Conservation (phyloP, 2,888 invertebrate genomes). For the Ennomos erosarius region DNA sequence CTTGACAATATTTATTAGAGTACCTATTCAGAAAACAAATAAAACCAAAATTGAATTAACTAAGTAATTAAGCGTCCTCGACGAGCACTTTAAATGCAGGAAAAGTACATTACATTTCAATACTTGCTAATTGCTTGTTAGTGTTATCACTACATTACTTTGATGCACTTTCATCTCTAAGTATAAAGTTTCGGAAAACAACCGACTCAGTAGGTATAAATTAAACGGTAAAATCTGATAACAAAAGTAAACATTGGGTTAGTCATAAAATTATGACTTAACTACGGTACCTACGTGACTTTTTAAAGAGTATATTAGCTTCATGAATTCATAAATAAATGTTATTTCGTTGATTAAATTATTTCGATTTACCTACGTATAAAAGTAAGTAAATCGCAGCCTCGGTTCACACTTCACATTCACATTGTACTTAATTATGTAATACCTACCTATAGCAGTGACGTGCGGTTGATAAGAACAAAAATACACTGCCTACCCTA, state of each 20-base stretch:
- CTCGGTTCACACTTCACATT: too few species aligned
- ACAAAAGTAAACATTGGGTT: slow-evolving; percentile 29
- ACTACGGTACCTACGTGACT: slow-evolving; percentile 10
- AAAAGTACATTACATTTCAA: not conserved
- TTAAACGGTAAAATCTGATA: slow-evolving; percentile 21
- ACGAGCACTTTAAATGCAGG: too few species aligned
- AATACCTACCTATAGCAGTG: too few species aligned
- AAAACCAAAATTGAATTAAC: too few species aligned
- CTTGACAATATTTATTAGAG: too few species aligned
- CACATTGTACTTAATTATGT: too few species aligned
- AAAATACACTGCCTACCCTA: too few species aligned
- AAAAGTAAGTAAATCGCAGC: too few species aligned
- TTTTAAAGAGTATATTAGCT: slow-evolving; percentile 11
- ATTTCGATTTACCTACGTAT: not conserved
- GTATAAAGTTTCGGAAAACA: slow-evolving; percentile 15
- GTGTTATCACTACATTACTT: not conserved
- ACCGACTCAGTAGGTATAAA: slow-evolving; percentile 22
- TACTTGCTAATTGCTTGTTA: too few species aligned
- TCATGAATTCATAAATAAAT: slow-evolving; percentile 1
- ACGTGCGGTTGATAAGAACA: too few species aligned
- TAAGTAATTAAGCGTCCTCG: too few species aligned
- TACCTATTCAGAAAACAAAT: too few species aligned
- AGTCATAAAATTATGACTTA: slow-evolving; percentile 16
- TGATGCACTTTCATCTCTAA: not conserved
- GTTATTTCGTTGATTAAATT: slow-evolving; percentile 15